Evolutionary conservation across 1,140 invertebrate genomes (phyloP), one percentile per base, ranked within the genome.

Genomic region (Tribolium castaneum): DNA sequence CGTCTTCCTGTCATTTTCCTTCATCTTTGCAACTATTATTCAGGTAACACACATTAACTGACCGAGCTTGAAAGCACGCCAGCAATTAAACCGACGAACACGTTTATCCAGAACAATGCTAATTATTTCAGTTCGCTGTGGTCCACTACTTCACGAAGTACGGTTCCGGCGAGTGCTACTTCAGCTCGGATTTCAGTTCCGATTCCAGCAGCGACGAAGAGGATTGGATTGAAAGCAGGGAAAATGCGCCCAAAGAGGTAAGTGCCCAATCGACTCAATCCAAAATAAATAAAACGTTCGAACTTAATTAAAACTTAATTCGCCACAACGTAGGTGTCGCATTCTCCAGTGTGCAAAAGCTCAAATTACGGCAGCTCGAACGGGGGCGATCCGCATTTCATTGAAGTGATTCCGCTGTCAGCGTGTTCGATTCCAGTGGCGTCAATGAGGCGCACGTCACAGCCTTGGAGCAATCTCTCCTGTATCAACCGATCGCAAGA

Each of bases 71-170:
- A 59, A 52, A 52, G 16, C 22, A 25, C 54, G 54, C 6, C 25
- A 66, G n/a, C 25, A 35, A 66, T 66, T 66, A 66, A 34, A 9
- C 12, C 14, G 59, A 66, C 25, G 30, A 66, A 66, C 70, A 62
- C 50, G 45, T 80, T 74, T 54, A 34, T 35, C 0, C 30, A 6
- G 14, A 66, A 66, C 59, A 66, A 66, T 35, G 59, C 14, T 30
- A 66, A 66, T 73, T 59, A 72, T 75, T 81, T 10, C 83, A 93
- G 89, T 97, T 96, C 86, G 95, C 95, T 3, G 90, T 95, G 4
- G 95, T 97, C 0, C 95, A 97, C 84, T 96, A 95, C 83, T 97
- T 95, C 86, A 97, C 95, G 3, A 97, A 97, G 86, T 93, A 95
- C 80, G 95, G 95, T 9, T 96, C 93, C 6, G 95, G 95, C 0